Percentiles rank a stretch among this genome's conserved stretches.
Conservation (phyloP, 1,140 invertebrate species). For the Sinonovacula constricta region DNA sequence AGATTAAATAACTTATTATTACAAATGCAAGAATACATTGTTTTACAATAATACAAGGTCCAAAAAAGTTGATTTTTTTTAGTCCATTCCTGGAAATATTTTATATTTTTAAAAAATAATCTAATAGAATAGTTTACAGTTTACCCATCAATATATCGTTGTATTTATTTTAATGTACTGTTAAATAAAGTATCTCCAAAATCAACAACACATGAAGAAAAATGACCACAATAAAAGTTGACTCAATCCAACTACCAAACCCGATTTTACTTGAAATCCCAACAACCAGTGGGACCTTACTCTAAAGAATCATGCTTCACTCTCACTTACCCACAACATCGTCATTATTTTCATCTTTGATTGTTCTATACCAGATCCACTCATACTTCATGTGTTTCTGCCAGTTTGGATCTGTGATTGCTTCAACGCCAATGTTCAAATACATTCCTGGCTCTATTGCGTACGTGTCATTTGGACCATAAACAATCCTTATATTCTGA, state of each 20-base stretch:
- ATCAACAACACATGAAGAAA: neutral
- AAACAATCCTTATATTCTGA: slow-evolving; percentile 23
- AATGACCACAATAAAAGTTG: neutral
- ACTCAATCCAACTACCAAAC: neutral
- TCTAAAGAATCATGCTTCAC: neutral
- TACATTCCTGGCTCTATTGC: neutral
- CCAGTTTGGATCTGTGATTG: slow-evolving; percentile 6
- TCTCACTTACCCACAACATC: neutral
- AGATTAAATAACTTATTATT: too few species aligned
- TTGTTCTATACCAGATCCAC: slow-evolving; percentile 25
- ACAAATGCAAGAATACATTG: too few species aligned
- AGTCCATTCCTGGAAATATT: too few species aligned
- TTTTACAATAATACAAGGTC: too few species aligned
- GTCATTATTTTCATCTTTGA: neutral
- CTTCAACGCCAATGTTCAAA: neutral
- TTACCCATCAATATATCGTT: too few species aligned
- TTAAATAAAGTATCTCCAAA: neutral
- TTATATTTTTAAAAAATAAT: too few species aligned
- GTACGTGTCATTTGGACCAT: slow-evolving; percentile 27
- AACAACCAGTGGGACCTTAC: neutral
- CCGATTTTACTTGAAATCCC: too few species aligned
- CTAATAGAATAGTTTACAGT: too few species aligned
- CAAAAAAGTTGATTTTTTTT: too few species aligned
- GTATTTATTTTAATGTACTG: too few species aligned
- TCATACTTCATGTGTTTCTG: slow-evolving; percentile 21